A percentile compares a stretch with the other conserved stretches of the same genome.
phyloP scores from a whole-genome alignment of 2,113 vertebrate genomes.

The Channa argus region DNA sequence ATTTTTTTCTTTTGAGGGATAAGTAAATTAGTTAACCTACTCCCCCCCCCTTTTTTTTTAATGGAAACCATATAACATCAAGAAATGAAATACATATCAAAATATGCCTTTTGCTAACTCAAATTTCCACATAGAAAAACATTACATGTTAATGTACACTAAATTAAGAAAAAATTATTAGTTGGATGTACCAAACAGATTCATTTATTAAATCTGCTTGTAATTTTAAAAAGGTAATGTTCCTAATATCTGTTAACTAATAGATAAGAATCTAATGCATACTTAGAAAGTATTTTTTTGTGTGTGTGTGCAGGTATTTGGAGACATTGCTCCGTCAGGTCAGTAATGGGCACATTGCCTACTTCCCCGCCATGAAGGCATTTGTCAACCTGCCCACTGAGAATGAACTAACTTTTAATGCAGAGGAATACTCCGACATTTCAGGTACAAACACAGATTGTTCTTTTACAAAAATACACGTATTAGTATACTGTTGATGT shows the following conservation, averaged over 20 bases:
- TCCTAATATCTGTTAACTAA: too few relatives aligned
- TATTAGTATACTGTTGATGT: background rate
- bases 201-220: background rate
- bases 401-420: slow-evolving; percentile 98
- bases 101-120: too few relatives aligned
- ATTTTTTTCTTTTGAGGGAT: background rate
- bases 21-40: background rate
- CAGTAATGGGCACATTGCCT: slow-evolving; percentile 98
- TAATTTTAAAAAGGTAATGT: background rate
- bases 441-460: slow-evolving; percentile 84
- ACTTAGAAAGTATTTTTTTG: background rate
- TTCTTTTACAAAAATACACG: background rate
- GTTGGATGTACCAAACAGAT: background rate
- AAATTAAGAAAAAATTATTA: too few relatives aligned
- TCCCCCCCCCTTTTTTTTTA: too few relatives aligned
- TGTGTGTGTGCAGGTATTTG: slow-evolving; percentile 89
- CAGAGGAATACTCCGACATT: slow-evolving; percentile 99
- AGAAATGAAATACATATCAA: too few relatives aligned
- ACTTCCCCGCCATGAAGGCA: slow-evolving; percentile 99
- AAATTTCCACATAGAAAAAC: too few relatives aligned
- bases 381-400: slow-evolving; percentile 99
- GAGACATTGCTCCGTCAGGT: slow-evolving; percentile 98
- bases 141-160: too few relatives aligned
- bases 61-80: too few relatives aligned
- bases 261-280: too few relatives aligned